These are phyloP conservation scores for Calephelis nemesis DNA, from an alignment of 1,140 invertebrate genomes.

Conservation along the genomic window DNA sequence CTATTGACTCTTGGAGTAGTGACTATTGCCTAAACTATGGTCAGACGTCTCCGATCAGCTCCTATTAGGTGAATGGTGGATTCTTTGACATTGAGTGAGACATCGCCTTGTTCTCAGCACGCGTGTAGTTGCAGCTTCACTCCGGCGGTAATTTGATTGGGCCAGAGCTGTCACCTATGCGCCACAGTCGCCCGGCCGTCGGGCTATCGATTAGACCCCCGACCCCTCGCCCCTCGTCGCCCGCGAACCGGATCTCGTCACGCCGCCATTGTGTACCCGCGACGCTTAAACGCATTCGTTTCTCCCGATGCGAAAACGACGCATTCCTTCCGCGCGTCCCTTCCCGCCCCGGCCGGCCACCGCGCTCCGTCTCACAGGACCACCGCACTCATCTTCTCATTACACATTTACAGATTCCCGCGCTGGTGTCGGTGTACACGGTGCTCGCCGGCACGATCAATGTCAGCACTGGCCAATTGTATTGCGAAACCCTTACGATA, in stretches of 20 bases:
- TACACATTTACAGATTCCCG: slow-evolving; percentile 63
- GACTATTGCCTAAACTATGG: too few species aligned
- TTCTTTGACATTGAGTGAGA: not conserved
- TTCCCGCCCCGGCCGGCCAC: slow-evolving; percentile 45
- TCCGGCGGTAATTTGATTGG: slow-evolving; percentile 76
- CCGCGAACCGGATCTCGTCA: slow-evolving; percentile 78
- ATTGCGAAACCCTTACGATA: too few species aligned
- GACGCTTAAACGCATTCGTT: slow-evolving; percentile 79
- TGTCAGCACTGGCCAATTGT: slow-evolving; percentile 21
- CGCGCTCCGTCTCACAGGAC: slow-evolving; percentile 53
- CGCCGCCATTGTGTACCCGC: slow-evolving; percentile 77
- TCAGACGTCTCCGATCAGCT: too few species aligned
- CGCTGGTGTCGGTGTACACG: slow-evolving; percentile 11
- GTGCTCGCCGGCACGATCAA: slow-evolving; percentile 34
- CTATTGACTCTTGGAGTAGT: too few species aligned
- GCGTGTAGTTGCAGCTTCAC: slow-evolving; percentile 64
- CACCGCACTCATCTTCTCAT: slow-evolving; percentile 59
- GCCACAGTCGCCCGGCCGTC: slow-evolving; percentile 77
- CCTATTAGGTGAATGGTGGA: too few species aligned
- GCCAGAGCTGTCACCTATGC: slow-evolving; percentile 77
- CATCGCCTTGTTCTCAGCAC: slow-evolving; percentile 45
- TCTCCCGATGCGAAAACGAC: slow-evolving; percentile 79
- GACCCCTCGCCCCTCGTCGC: slow-evolving; percentile 57
- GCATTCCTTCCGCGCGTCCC: slow-evolving; percentile 75
- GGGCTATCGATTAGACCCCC: slow-evolving; percentile 79